Evolutionary conservation across 2,113 vertebrate species (phyloP).

Genomic region (Coregonus clupeaformis): DNA sequence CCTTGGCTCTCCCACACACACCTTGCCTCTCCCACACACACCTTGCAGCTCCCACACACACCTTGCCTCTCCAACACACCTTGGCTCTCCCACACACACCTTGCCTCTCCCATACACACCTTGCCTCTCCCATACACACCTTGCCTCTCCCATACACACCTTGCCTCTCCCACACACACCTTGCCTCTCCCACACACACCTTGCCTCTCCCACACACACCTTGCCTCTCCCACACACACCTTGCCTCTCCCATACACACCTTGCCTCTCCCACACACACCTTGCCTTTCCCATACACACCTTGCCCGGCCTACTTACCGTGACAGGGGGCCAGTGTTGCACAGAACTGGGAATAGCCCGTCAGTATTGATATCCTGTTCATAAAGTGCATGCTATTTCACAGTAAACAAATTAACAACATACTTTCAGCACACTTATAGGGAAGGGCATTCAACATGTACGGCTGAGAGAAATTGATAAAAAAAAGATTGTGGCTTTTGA

Average conservation of each 20-base stretch:
- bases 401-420: constrained; percentile 49
- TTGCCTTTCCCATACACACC: background rate
- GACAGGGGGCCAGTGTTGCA: constrained; percentile 58
- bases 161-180: too few relatives aligned
- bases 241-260: background rate
- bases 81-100: too few relatives aligned
- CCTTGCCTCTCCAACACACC: background rate
- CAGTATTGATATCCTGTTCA: constrained; percentile 71
- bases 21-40: background rate
- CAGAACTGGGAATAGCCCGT: too few relatives aligned
- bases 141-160: too few relatives aligned
- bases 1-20: background rate
- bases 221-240: too few relatives aligned
- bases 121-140: too few relatives aligned
- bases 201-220: too few relatives aligned
- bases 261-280: background rate
- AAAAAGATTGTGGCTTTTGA: too few relatives aligned
- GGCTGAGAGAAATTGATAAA: too few relatives aligned
- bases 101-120: too few relatives aligned
- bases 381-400: constrained; percentile 64
- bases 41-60: background rate
- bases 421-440: background rate
- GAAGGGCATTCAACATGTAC: too few relatives aligned
- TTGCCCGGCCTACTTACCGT: constrained; percentile 60
- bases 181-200: too few relatives aligned